Percentiles rank a stretch among this genome's conserved stretches.
Evolutionary conservation across 2,797 vertebrate genomes (phyloP).

Genomic region (Siniperca scherzeri): DNA sequence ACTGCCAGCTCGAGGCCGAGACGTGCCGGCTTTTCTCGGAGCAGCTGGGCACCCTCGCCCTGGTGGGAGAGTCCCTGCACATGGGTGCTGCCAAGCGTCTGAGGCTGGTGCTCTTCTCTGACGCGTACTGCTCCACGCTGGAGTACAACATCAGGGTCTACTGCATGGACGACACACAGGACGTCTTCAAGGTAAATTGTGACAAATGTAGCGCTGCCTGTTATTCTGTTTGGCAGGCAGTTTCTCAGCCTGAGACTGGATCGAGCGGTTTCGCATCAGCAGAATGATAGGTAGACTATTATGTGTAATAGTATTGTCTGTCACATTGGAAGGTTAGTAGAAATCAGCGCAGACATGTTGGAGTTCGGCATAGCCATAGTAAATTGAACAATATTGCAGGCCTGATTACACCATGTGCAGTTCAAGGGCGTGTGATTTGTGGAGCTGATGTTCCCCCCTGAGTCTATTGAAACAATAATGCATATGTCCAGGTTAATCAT

Average conservation of each 20-base stretch:
- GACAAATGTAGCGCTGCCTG: slow-evolving; percentile 11
- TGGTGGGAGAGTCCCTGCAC: slow-evolving; percentile 98
- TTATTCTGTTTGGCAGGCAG: slow-evolving; percentile 33
- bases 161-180: slow-evolving; percentile 97
- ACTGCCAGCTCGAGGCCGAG: slow-evolving; percentile 97
- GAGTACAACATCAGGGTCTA: slow-evolving; percentile 98
- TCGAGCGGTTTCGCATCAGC: slow-evolving; percentile 20
- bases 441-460: background rate
- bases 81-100: slow-evolving; percentile 97
- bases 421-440: slow-evolving; percentile 49
- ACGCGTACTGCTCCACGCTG: slow-evolving; percentile 93
- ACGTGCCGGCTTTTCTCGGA: slow-evolving; percentile 95
- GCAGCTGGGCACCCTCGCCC: slow-evolving; percentile 95
- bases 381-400: slow-evolving; percentile 58
- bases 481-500: slow-evolving; percentile 40
- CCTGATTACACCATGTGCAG: slow-evolving; percentile 55
- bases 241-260: slow-evolving; percentile 30
- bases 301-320: slow-evolving; percentile 54
- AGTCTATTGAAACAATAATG: slow-evolving; percentile 41
- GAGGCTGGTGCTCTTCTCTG: slow-evolving; percentile 95
- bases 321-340: slow-evolving; percentile 39
- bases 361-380: slow-evolving; percentile 40
- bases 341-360: slow-evolving; percentile 29
- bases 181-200: slow-evolving; percentile 93
- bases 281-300: slow-evolving; percentile 60